Evolutionary conservation across 1,140 invertebrate genomes (phyloP).

Genomic region (Argopecten irradians): DNA sequence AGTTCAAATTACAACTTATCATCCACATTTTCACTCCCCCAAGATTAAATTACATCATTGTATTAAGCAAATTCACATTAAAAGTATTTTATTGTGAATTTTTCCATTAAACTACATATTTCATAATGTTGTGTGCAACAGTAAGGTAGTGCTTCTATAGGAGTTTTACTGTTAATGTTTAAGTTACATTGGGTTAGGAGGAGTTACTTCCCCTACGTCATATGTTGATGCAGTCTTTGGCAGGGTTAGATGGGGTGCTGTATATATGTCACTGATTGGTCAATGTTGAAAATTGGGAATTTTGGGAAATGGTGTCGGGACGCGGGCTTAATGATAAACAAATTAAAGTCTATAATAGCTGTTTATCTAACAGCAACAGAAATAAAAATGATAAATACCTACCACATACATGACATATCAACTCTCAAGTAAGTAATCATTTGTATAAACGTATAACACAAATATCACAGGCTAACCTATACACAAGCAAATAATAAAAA

Average conservation of each 20-base stretch:
- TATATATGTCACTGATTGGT: not conserved
- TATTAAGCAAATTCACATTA: not conserved
- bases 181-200: not conserved
- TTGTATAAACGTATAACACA: not conserved
- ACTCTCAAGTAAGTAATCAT: not conserved
- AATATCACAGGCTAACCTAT: not conserved
- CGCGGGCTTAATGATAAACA: not conserved
- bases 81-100: not conserved
- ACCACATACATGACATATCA: not conserved
- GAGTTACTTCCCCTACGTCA: not conserved
- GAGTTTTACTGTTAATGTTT: not conserved
- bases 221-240: constrained; percentile 21
- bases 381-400: not conserved
- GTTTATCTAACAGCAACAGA: not conserved
- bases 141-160: not conserved
- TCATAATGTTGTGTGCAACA: not conserved
- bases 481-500: not conserved
- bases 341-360: not conserved
- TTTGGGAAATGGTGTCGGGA: not conserved
- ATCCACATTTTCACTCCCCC: not conserved
- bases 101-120: not conserved
- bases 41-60: not conserved
- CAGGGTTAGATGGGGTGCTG: constrained; percentile 1
- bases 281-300: not conserved
- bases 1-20: not conserved